Conservation (phyloP, 2,888 invertebrate species). For the Prosapia bicincta region DNA sequence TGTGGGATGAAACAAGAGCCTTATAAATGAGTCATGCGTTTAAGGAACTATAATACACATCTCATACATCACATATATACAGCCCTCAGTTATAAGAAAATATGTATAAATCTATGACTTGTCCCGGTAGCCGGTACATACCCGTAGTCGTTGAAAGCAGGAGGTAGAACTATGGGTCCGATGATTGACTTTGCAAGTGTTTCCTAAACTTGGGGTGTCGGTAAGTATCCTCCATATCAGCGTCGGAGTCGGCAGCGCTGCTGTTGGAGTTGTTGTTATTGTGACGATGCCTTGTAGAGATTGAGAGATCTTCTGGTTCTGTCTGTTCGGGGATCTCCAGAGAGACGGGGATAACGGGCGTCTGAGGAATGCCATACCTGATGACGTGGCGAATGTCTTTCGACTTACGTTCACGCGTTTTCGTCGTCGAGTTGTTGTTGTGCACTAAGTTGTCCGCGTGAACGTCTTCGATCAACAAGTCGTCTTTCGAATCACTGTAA, state of each 20-base stretch:
- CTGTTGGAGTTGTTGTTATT: conserved; percentile 37
- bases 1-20: background rate
- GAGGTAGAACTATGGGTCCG: background rate
- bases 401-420: conserved; percentile 47
- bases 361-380: conserved; percentile 42
- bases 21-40: background rate
- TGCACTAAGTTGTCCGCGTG: conserved; percentile 24
- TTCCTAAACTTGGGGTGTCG: conserved; percentile 15
- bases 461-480: conserved; percentile 37
- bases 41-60: background rate
- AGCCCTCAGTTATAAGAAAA: background rate
- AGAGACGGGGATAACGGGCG: conserved; percentile 22
- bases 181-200: background rate
- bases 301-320: conserved; percentile 86
- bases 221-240: background rate
- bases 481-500: conserved; percentile 35
- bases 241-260: conserved; percentile 13
- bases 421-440: conserved; percentile 33
- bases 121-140: conserved; percentile 6
- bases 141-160: conserved; percentile 8
- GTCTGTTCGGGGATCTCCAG: conserved; percentile 73
- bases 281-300: conserved; percentile 52
- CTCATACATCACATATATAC: background rate
- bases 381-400: conserved; percentile 53
- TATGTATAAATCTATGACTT: conserved; percentile 1